Base-by-base conservation (phyloP, 2,113 vertebrate species). In the Saguinus imperator region DNA sequence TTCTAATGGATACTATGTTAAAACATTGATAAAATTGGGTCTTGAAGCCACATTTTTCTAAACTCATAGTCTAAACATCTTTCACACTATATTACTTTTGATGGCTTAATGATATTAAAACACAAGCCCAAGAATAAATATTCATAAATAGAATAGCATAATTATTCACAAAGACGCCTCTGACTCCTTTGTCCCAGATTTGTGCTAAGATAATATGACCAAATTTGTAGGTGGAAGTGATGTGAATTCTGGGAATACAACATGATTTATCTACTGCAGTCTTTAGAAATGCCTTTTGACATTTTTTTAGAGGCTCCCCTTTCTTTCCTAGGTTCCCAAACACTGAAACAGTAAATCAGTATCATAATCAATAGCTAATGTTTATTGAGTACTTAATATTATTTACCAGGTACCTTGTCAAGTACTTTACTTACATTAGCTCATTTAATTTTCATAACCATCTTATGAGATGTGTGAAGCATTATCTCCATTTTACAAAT, bases 401-500 rank as follows among this genome's bases (percentile, higher is more conserved):
- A 79, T 29, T 96, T 96, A 40, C 75, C 90, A 85, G 64, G 21
- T 55, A 12, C 25, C 16, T 57, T 77, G 35, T 57, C 81, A 77
- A 86, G 48, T 66, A 73, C 17, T 95, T 16, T 85, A 7, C 23
- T 95, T 83, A 7, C 84, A 50, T 96, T 88, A 72, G 20, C 57
- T 91, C 37, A 35, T 50, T 72, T 89, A 57, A 14, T 96, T 87
- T 94, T 94, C 25, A 79, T 85, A 95, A 73, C 10, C 13, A 66
- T 7, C 11, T 9, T 64, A 45, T 77, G 70, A 91, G 75, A 70
- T 70, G 43, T 40, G 9, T 25, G 55, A 80, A 94, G 27, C 18
- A 80, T 97, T 94, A 21, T 87, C 52, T 91, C 79, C 55, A 55
- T 75, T 91, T 94, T 90, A 57, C 23, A 68, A 90, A n/a, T 72